Evolutionary conservation across 2,888 invertebrate species (phyloP).

Genomic region (Hartigia nigra): DNA sequence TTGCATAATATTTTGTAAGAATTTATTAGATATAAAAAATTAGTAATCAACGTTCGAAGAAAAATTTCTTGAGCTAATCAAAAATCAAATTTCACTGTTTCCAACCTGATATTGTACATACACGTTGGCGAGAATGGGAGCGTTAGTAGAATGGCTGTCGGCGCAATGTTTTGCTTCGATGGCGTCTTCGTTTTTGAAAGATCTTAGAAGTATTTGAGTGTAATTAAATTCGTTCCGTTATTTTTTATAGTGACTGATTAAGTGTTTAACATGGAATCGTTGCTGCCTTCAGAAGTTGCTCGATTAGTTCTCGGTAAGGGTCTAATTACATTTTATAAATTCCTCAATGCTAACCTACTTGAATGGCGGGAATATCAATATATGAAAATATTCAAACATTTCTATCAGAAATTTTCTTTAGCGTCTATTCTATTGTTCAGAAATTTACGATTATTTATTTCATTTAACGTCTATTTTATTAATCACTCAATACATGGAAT

Average conservation of each 20-base stretch:
- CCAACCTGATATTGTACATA: neutral
- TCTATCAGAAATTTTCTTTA: neutral
- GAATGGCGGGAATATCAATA: conserved; percentile 21
- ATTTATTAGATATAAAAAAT: neutral
- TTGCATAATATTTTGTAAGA: neutral
- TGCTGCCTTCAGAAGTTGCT: conserved; percentile 63
- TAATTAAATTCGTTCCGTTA: neutral
- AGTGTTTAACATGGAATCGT: conserved; percentile 49
- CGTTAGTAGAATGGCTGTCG: neutral
- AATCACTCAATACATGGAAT: neutral
- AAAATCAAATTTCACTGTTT: neutral
- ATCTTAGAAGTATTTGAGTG: neutral
- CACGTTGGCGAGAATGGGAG: neutral
- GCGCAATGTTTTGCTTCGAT: neutral
- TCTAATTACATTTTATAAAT: neutral
- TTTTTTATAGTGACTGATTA: neutral
- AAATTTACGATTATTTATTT: neutral
- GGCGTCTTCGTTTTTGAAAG: neutral
- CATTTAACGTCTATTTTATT: neutral
- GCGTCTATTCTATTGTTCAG: neutral
- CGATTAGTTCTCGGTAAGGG: conserved; percentile 62
- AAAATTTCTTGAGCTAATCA: neutral
- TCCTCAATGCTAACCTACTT: conserved; percentile 10
- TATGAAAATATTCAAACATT: neutral
- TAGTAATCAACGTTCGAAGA: neutral